Base-by-base conservation (phyloP, 2,113 vertebrate species). In the Catharus fuscescens region DNA sequence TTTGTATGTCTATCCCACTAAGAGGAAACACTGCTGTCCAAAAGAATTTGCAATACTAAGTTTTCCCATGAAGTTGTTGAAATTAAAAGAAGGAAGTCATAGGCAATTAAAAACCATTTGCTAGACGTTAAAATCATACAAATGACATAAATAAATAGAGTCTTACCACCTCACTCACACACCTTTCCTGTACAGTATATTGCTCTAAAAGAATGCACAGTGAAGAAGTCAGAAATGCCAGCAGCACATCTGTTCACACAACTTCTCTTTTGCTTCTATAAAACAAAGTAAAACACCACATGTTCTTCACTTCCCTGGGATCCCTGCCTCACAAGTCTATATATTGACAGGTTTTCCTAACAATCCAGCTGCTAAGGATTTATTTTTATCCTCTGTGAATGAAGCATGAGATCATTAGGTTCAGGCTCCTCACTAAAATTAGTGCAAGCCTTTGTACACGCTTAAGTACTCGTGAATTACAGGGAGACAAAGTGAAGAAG, bases 11-110 rank as follows among this genome's bases (percentile, higher is more conserved):
- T 97, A 89, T 86, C 95, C 83, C 88, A 97, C 95, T 90, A 97
- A 97, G 71, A 97, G 98, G 98, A 98, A 98, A 87, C 3, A 45
- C 57, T 74, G 84, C 88, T 36, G 95, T 98, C 97, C 97, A 97
- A 98, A 97, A 92, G 91, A 94, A 92, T 72, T 80, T 88, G 80
- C 91, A 90, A 72, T 74, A 92, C 65, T 73, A 65, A 62, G 69
- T 80, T 97, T 98, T 98, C 97, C 97, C 98, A 98, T 88, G 95
- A 96, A 97, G 97, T 53, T 71, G 52, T 9, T 95, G 79, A 91
- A 94, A 83, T 95, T 93, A 74, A 72, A 95, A 94, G 72, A 70
- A 92, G 93, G 94, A 93, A 95, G 86, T 91, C 21, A 79, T 65
- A 95, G 48, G 72, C 86, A 95, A 94, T 86, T 94, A 78, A 90